phyloP scores from a whole-genome alignment of 2,888 invertebrate genomes.

The Yponomeuta plumbellus region DNA sequence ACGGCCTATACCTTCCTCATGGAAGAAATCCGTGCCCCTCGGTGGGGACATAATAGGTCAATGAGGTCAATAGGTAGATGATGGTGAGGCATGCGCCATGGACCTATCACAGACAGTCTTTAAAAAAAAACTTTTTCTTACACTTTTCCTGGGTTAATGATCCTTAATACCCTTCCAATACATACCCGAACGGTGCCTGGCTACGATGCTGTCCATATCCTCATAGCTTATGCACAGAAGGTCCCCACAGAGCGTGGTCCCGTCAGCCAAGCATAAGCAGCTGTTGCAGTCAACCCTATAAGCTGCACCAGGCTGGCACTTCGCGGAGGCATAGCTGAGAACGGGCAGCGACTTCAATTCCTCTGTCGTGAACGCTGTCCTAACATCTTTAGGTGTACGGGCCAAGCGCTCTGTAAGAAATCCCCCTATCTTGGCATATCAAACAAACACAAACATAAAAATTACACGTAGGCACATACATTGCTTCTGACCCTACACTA shows the following conservation, averaged over 20 bases:
- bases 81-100: no score
- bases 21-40: no score
- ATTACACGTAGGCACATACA: no score
- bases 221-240: conserved; percentile 43
- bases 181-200: background rate
- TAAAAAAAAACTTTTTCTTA: no score
- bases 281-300: conserved; percentile 71
- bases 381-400: conserved; percentile 29
- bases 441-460: no score
- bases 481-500: no score
- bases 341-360: conserved; percentile 28
- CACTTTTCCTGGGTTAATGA: no score
- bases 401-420: background rate
- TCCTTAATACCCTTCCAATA: no score
- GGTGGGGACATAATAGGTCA: no score
- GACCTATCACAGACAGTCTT: no score
- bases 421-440: background rate
- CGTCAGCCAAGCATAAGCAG: conserved; percentile 64
- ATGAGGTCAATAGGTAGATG: no score
- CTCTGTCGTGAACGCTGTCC: conserved; percentile 23
- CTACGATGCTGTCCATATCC: conserved; percentile 32
- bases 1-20: no score
- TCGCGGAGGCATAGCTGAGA: conserved; percentile 32
- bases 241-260: conserved; percentile 60
- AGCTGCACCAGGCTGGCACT: conserved; percentile 57